phyloP scores from a whole-genome alignment of 2,888 invertebrate genomes.

The Caenorhabditis zanzibari region DNA sequence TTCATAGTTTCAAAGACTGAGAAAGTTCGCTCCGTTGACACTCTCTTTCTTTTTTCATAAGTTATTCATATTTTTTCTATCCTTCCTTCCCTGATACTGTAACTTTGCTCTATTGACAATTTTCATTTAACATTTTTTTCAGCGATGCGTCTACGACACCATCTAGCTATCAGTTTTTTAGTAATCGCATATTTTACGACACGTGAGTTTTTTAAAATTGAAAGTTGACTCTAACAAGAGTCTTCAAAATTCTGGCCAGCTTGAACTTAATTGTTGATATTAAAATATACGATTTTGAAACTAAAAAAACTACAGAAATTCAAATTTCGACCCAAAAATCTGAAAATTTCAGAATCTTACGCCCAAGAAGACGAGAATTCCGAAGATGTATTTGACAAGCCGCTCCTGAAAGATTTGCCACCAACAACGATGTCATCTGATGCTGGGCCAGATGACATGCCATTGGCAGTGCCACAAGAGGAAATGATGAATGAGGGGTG shows the following conservation, averaged over 20 bases:
- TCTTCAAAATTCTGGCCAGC: too few species aligned
- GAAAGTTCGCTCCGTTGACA: too few species aligned
- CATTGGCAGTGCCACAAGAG: constrained; percentile 32
- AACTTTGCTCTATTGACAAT: too few species aligned
- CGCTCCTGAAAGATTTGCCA: constrained; percentile 9
- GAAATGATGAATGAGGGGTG: constrained; percentile 56
- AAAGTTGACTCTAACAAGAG: background rate
- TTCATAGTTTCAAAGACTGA: too few species aligned
- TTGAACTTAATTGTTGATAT: background rate
- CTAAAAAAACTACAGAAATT: too few species aligned
- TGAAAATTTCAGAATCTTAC: constrained; percentile 34
- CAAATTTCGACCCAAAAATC: too few species aligned
- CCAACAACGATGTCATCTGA: background rate
- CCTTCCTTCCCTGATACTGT: too few species aligned
- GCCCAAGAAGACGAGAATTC: constrained; percentile 51
- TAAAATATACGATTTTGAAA: background rate
- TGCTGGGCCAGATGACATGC: constrained; percentile 10
- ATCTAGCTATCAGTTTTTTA: constrained; percentile 2
- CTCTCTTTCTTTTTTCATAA: too few species aligned
- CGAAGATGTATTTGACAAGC: constrained; percentile 54
- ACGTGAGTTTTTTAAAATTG: constrained; percentile 29
- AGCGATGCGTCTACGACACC: constrained; percentile 38
- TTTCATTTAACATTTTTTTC: constrained; percentile 8
- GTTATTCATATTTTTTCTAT: too few species aligned
- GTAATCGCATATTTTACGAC: constrained; percentile 2